Base-by-base conservation (phyloP, 2,888 invertebrate genomes). In the Cephus pygmeus region DNA sequence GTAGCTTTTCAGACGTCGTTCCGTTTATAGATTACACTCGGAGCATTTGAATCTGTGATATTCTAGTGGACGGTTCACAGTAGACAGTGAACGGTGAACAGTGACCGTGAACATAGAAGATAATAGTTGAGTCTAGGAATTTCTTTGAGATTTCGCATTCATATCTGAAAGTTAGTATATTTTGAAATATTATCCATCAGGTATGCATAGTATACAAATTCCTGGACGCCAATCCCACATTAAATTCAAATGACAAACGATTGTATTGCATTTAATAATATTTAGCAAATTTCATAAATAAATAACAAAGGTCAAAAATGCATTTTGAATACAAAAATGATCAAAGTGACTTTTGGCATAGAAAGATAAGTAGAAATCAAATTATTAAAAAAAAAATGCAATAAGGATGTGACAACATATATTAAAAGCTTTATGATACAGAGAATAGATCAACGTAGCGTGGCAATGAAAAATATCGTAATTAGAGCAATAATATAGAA, bases 21-120 rank as follows among this genome's bases (percentile, higher is more conserved):
- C 85, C 84, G 85, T 86, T 88, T 87, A 88, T 88, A 88, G 87
- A 87, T 84, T 82, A 82, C 83, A 74, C 79, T 80, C 78, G 69
- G 80, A 56, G 23, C 56, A 56, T 56, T 56, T 23, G 56, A 23
- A 56, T 56, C 56, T 23, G 56, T 56, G 56, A 56, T 23, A 56
- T 56, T 56, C 56, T 56, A 56, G 56, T 56, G 56, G 23, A 56
- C 56, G 56, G 56, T 56, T 56, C 56, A 56, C 56, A 15, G 56
- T 2, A 56, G 56, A 23, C 56, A 15, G 23, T 23, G 56, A 2
- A 56, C 56, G 23, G 56, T 56, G 56, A 56, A 56, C 56, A 56
- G 56, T 56, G 56, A 56, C 23, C 56, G 56, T 56, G 56, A 56
- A 56, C 56, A 56, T 23, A 56, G 56, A 56, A 56, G 56, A 56